Percentiles rank a stretch among this genome's conserved stretches.
These are phyloP conservation scores for Tachina grossa DNA, from an alignment of 2,888 invertebrate genomes.

Conservation along the genomic window DNA sequence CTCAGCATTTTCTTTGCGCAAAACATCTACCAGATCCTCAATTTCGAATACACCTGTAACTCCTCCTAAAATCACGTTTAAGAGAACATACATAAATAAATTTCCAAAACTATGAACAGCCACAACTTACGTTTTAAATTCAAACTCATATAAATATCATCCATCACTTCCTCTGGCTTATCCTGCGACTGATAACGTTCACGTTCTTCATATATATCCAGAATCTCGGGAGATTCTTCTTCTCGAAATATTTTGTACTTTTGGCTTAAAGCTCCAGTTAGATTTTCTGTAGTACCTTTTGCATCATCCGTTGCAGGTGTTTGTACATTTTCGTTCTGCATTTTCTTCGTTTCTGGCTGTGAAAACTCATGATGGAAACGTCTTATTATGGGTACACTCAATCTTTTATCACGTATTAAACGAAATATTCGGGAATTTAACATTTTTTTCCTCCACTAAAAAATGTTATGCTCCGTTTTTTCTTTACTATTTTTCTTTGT, in stretches of 20 bases:
- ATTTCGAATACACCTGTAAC: constrained; percentile 93
- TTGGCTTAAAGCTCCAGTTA: constrained; percentile 84
- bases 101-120: constrained; percentile 74
- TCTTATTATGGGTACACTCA: constrained; percentile 76
- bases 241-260: constrained; percentile 89
- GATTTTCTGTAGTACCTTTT: constrained; percentile 31
- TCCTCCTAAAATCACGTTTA: constrained; percentile 86
- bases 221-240: constrained; percentile 87
- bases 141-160: constrained; percentile 82
- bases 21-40: constrained; percentile 90
- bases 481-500: constrained; percentile 1
- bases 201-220: constrained; percentile 89
- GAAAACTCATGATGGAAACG: constrained; percentile 80
- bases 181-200: constrained; percentile 76
- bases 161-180: constrained; percentile 77
- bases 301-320: background rate
- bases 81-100: background rate
- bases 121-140: constrained; percentile 85
- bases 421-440: constrained; percentile 75
- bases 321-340: background rate
- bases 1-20: constrained; percentile 89
- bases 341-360: constrained; percentile 72
- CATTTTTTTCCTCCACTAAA: constrained; percentile 72
- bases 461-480: background rate
- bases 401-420: constrained; percentile 74